Conservation (phyloP, 2,797 vertebrate species). For the Botia kubotai region DNA sequence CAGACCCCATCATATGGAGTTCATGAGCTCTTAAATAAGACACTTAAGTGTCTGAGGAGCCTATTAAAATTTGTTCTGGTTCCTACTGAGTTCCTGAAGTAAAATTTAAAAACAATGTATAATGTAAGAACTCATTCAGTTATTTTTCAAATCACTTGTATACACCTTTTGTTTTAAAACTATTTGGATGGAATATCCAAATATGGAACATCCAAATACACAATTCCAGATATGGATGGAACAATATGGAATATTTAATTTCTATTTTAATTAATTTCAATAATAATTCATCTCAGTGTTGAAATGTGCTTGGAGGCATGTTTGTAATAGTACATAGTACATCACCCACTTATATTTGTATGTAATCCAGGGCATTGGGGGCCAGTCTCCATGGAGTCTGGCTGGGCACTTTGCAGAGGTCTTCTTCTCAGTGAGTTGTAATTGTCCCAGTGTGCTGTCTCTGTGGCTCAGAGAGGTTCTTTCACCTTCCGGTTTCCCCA, state of each 20-base stretch:
- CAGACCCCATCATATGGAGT: constrained; percentile 3
- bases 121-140: not conserved
- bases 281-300: not conserved
- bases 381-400: constrained; percentile 87
- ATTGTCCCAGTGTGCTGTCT: constrained; percentile 87
- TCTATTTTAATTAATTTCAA: not conserved
- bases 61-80: not conserved
- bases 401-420: constrained; percentile 93
- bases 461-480: constrained; percentile 91
- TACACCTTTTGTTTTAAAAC: not conserved
- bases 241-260: not conserved
- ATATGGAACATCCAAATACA: too few relatives aligned
- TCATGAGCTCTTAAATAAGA: too few relatives aligned
- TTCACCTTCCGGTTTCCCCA: constrained; percentile 89
- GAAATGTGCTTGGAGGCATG: not conserved
- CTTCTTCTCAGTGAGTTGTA: constrained; percentile 89
- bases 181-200: not conserved
- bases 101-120: not conserved
- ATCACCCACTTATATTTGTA: not conserved
- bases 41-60: not conserved
- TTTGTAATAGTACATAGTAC: not conserved
- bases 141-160: not conserved
- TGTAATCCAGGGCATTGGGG: constrained; percentile 83
- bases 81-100: not conserved
- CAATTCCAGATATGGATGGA: not conserved